A percentile compares a stretch with the other conserved stretches of the same genome.
Evolutionary conservation across 2,888 invertebrate genomes (phyloP).

Genomic region (Nomada fabriciana): DNA sequence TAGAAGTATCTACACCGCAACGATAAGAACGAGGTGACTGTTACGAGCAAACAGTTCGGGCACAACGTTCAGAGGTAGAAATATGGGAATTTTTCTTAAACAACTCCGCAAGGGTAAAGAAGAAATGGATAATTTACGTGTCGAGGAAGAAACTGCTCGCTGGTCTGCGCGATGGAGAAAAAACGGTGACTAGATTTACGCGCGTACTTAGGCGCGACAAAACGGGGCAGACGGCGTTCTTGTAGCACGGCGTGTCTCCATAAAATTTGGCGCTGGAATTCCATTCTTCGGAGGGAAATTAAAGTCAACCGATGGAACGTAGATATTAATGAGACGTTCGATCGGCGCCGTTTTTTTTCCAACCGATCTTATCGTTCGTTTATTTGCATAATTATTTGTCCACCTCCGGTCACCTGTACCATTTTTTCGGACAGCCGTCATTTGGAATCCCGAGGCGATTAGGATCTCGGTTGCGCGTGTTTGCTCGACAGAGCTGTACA

Average conservation of each 20-base stretch:
- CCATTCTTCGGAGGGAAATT: conserved; percentile 47
- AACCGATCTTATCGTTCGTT: conserved; percentile 41
- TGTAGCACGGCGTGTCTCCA: conserved; percentile 42
- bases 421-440: conserved; percentile 10
- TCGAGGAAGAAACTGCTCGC: neutral
- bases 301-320: conserved; percentile 54
- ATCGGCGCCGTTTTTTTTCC: conserved; percentile 41
- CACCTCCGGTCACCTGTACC: conserved; percentile 24
- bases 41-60: neutral
- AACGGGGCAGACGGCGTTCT: conserved; percentile 44
- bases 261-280: conserved; percentile 57
- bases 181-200: conserved; percentile 39
- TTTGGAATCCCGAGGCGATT: conserved; percentile 17
- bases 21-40: conserved; percentile 21
- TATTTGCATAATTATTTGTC: conserved; percentile 58
- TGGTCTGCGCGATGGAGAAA: neutral
- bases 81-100: conserved; percentile 4
- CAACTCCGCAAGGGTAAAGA: conserved; percentile 18
- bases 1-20: neutral
- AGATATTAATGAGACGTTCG: conserved; percentile 49
- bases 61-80: neutral
- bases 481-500: conserved; percentile 11
- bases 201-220: conserved; percentile 37
- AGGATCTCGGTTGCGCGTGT: conserved; percentile 25
- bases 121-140: conserved; percentile 36